phyloP scores from a whole-genome alignment of 2,113 vertebrate genomes.

The Cathartes aura region DNA sequence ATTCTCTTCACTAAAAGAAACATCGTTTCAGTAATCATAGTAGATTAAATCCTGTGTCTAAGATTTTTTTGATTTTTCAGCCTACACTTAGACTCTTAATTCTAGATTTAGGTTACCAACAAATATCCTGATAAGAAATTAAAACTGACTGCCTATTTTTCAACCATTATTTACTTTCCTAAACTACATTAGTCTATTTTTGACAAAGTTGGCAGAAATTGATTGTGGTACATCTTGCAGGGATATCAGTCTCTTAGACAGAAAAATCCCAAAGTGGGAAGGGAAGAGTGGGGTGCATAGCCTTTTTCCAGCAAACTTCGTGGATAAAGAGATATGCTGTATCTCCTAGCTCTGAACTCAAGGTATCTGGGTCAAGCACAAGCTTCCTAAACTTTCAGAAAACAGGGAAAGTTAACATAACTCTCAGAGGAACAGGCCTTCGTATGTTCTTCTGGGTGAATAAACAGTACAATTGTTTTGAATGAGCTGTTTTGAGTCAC shows the following conservation, averaged over 20 bases:
- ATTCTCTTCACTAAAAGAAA: not conserved
- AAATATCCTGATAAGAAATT: not conserved
- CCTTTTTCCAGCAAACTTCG: not conserved
- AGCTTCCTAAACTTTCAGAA: constrained; percentile 29
- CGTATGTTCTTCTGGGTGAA: constrained; percentile 17
- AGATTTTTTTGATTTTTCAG: not conserved
- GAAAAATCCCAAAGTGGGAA: not conserved
- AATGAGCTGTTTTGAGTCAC: constrained; percentile 2
- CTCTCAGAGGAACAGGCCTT: not conserved
- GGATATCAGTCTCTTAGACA: not conserved
- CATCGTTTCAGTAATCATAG: not conserved
- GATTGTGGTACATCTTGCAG: not conserved
- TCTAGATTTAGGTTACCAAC: not conserved
- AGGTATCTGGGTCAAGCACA: constrained; percentile 18
- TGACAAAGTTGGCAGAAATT: not conserved
- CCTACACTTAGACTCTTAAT: not conserved
- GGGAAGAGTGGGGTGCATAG: not conserved
- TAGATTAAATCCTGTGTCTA: not conserved
- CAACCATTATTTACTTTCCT: not conserved
- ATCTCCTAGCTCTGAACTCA: not conserved
- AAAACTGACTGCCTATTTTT: not conserved
- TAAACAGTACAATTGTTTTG: constrained; percentile 44
- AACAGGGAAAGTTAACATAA: not conserved
- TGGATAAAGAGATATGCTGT: not conserved
- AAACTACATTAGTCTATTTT: not conserved